Evolutionary conservation across 1,140 invertebrate species (phyloP), one percentile per base, ranked within the genome.

Genomic region (Tetranychus urticae): DNA sequence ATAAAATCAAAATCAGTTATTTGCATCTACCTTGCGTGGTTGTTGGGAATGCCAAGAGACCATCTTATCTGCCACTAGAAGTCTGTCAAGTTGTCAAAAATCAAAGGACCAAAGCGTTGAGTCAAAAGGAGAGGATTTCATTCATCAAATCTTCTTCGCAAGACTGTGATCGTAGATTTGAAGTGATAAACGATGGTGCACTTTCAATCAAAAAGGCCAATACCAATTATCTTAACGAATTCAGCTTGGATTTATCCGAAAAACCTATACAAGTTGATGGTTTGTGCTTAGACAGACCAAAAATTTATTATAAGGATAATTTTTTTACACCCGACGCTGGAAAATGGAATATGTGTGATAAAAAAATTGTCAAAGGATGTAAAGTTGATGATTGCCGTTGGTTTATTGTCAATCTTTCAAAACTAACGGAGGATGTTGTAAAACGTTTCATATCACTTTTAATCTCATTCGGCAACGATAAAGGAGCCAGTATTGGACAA

Each of bases 51-150:
- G 45, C 33, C 14, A 63, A 63, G 33, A 50, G 54, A 14, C 64
- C 64, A 56, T 65, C 65, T 10, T 69, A 67, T 58, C 62, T 72
- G 5, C 71, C 71, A 12, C 56, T 71, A 12, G 71, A 72, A 62
- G 63, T 71, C 8, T 73, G 72, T 52, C 37, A 62, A 6, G 50
- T 73, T 8, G 60, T 67, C 12, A 46, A 60, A 23, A 68, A 70
- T 23, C 72, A 72, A 62, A 60, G 63, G 7, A 62, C 56, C 14
- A 62, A 57, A 64, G 66, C 33, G 39, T 69, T 5, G 60, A 61
- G 14, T 58, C 61, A 3, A 58, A 39, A 39, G 61, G 67, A 48
- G 65, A 56, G 35, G 57, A 63, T 1, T 60, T 61, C 31, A 67
- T 68, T 63, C 35, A 57, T 65, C 34, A 70, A 67, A 57, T 55